phyloP scores from a whole-genome alignment of 2,113 vertebrate species.

The cattle (Bos taurus) region ARS-UCD2.0 NC_037329.1:111522501-111523000 shows the following conservation, averaged over 20 bases:
- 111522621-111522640: neutral
- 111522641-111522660: neutral
- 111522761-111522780: neutral
- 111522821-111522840: neutral
- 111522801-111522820: neutral
- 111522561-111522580: neutral
- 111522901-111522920: neutral
- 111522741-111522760: neutral
- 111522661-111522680: neutral
- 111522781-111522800: neutral
- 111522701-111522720: neutral
- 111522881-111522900: neutral
- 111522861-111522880: neutral
- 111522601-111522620: neutral
- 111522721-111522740: neutral
- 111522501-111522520: neutral
- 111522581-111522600: neutral
- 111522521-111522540: neutral
- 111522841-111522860: neutral
- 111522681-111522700: neutral
- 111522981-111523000: neutral
- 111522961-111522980: neutral
- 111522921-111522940: neutral
- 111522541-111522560: neutral
- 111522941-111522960: fast-evolving